A percentile compares a stretch with the other conserved stretches of the same genome.
These are phyloP conservation scores for Griposia aprilina DNA, from an alignment of 2,888 invertebrate genomes.

Conservation along the genomic window DNA sequence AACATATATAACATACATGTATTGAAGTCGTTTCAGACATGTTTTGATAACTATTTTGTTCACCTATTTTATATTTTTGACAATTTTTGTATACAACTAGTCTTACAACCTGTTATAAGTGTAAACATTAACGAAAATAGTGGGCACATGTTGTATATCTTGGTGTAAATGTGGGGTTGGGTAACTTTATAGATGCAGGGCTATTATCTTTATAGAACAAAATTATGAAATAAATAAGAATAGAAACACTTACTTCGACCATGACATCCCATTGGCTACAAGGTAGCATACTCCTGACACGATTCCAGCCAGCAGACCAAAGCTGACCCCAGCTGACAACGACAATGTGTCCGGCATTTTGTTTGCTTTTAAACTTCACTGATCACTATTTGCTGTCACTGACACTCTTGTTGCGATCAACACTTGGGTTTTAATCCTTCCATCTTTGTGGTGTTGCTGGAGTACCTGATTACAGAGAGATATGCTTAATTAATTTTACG, in stretches of 20 bases:
- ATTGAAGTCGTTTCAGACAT: too few relatives aligned
- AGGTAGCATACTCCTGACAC: conserved; percentile 93
- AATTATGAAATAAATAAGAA: neutral
- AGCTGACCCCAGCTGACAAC: conserved; percentile 91
- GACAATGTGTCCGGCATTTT: conserved; percentile 90
- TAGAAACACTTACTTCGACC: conserved; percentile 88
- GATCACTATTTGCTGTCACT: conserved; percentile 43
- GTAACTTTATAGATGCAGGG: neutral
- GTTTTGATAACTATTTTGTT: too few relatives aligned
- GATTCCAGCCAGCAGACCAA: conserved; percentile 92
- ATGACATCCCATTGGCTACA: conserved; percentile 88
- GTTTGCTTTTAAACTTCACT: conserved; percentile 39
- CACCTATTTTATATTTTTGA: too few relatives aligned
- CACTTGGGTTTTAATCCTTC: conserved; percentile 25
- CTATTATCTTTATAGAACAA: neutral
- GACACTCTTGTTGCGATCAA: conserved; percentile 30
- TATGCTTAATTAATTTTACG: too few relatives aligned
- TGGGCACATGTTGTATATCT: too few relatives aligned
- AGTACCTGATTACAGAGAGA: conserved; percentile 46
- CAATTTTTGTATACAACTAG: too few relatives aligned
- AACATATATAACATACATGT: too few relatives aligned
- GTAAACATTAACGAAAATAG: too few relatives aligned
- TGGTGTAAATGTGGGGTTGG: too few relatives aligned
- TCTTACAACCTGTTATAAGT: too few relatives aligned
- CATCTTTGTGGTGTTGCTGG: conserved; percentile 31